Evolutionary conservation across 2,888 invertebrate species (phyloP), one percentile per base, ranked within the genome.

Genomic region (Syrista parreyssii): DNA sequence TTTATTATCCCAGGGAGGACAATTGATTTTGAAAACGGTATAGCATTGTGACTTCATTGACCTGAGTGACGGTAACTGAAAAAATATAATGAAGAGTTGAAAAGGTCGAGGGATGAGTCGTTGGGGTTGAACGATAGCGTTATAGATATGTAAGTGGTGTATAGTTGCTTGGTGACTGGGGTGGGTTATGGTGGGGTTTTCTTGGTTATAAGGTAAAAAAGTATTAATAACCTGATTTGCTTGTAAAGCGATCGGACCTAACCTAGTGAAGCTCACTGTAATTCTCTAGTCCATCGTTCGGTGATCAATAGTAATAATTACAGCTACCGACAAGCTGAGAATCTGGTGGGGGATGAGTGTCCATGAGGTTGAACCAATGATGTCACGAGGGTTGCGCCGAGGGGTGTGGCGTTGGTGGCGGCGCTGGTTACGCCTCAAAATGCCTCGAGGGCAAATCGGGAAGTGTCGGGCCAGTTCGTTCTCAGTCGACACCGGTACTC

Each of bases 291-390:
- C 84, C 81, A 84, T 86, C 82, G 80, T 82, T 84, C 80, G 81
- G 84, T 84, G 87, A 87, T 87, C 87, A 85, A 87, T 87, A 87
- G 87, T 85, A 86, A 87, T 87, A 87, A 87, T 87, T 86, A 84
- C 85, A 83, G 80, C 78, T 35, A 33, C 36, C 40, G 40, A 40
- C 68, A 72, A 80, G 78, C 81, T 80, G 76, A 82, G 80, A 80
- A 80, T 82, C 81, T 77, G 80, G 78, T 82, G 84, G 80, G 74
- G 76, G 78, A 73, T 68, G 40, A 36, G 15, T 40, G 75, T 73
- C 78, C 76, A 74, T 75, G 72, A 40, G 31, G 74, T 76, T 82
- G 81, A 83, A 84, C 88, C 87, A 88, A 88, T 87, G 80, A 85
- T 82, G 78, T 76, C 79, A 81, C 81, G 83, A 84, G 87, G 87